Conservation (phyloP, 2,888 invertebrate genomes). For the Drosophila paramelanica region DNA sequence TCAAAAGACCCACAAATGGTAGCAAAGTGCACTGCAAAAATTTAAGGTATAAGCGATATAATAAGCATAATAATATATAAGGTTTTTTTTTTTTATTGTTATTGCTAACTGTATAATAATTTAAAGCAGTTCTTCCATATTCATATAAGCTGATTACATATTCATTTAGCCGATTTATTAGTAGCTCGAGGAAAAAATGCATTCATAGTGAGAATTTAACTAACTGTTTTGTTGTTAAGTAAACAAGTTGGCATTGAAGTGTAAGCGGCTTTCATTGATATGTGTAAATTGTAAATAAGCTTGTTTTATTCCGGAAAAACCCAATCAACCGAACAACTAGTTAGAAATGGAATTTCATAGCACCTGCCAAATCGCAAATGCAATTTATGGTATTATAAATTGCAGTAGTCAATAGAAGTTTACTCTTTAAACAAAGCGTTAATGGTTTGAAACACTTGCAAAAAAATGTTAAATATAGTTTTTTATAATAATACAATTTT, state of each 20-base stretch:
- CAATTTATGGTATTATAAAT: neutral
- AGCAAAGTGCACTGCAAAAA: neutral
- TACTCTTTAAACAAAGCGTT: too few species aligned
- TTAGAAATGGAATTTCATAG: slow-evolving; percentile 3
- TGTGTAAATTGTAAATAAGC: slow-evolving; percentile 6
- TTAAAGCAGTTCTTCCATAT: too few species aligned
- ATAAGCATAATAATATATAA: too few species aligned
- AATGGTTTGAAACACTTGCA: too few species aligned
- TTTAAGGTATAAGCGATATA: too few species aligned
- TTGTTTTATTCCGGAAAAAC: slow-evolving; percentile 15
- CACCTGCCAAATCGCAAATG: neutral
- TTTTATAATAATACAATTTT: too few species aligned
- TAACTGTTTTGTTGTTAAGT: neutral
- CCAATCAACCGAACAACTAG: neutral
- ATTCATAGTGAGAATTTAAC: neutral
- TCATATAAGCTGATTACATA: too few species aligned
- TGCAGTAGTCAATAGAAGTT: too few species aligned
- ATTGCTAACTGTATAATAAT: too few species aligned
- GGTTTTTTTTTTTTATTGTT: too few species aligned
- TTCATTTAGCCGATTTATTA: neutral
- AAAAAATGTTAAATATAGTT: too few species aligned
- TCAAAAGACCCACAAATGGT: neutral
- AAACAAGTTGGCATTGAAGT: neutral
- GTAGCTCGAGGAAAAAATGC: neutral
- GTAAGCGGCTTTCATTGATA: slow-evolving; percentile 7